These are phyloP conservation scores for Idaea aversata DNA, from an alignment of 2,888 invertebrate genomes.

Conservation along the genomic window DNA sequence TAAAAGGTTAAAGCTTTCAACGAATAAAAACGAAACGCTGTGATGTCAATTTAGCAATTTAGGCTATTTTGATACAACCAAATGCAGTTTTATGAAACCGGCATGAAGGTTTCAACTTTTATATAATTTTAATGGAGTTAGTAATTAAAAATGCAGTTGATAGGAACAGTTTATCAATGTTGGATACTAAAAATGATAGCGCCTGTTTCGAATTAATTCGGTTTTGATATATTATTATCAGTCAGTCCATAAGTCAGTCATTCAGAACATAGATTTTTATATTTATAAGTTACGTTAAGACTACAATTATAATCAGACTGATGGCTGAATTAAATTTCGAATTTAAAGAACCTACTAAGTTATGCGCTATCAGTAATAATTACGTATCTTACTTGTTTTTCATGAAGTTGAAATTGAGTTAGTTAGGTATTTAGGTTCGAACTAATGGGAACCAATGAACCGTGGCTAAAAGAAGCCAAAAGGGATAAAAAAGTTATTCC, in stretches of 20 bases:
- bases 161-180: no score
- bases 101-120: neutral
- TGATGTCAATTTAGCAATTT: constrained; percentile 31
- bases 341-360: no score
- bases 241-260: no score
- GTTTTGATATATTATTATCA: no score
- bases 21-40: constrained; percentile 29
- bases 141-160: no score
- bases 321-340: no score
- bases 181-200: no score
- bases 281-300: no score
- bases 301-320: no score
- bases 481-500: constrained; percentile 38
- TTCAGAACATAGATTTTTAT: no score
- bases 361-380: neutral
- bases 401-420: constrained; percentile 31
- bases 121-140: neutral
- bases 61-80: constrained; percentile 21
- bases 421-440: constrained; percentile 30
- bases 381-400: neutral
- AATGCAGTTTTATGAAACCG: neutral
- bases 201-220: no score
- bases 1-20: constrained; percentile 34
- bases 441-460: constrained; percentile 36
- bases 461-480: constrained; percentile 5